A percentile compares a stretch with the other conserved stretches of the same genome.
Conservation (phyloP, 2,797 vertebrate species). For the Harpagifer antarcticus region DNA sequence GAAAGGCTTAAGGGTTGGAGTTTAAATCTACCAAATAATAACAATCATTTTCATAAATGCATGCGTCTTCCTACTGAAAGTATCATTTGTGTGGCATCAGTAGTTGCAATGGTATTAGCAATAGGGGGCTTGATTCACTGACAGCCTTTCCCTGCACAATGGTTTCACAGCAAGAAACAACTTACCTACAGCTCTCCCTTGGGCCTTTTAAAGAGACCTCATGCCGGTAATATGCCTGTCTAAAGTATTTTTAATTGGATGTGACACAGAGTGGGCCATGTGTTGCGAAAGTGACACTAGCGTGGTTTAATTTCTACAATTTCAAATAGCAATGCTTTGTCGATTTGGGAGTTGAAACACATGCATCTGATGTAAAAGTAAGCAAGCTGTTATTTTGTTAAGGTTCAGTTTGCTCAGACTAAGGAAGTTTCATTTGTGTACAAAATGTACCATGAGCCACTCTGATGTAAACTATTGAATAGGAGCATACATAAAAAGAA, state of each 20-base stretch:
- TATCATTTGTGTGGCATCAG: slow-evolving; percentile 4
- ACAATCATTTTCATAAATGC: background rate
- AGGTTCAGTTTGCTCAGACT: background rate
- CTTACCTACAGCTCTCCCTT: slow-evolving; percentile 21
- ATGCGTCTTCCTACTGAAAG: slow-evolving; percentile 10
- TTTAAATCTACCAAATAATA: background rate
- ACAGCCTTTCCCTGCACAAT: slow-evolving; percentile 9
- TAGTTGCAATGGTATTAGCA: slow-evolving; percentile 27
- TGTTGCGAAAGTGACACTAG: background rate
- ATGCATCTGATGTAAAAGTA: background rate
- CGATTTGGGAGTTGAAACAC: no score
- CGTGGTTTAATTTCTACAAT: no score
- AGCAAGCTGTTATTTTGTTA: slow-evolving; percentile 6
- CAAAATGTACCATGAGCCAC: slow-evolving; percentile 12
- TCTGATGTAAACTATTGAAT: slow-evolving; percentile 19
- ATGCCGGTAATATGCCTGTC: background rate
- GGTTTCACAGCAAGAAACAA: slow-evolving; percentile 26
- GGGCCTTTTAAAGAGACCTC: slow-evolving; percentile 8
- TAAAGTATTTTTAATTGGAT: slow-evolving; percentile 27
- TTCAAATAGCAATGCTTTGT: no score
- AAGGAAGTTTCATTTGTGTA: background rate
- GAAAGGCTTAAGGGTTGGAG: background rate
- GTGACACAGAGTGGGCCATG: background rate
- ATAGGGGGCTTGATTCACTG: slow-evolving; percentile 16
- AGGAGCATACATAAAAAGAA: background rate